These are phyloP conservation scores for Denticeps clupeoides DNA, from an alignment of 2,797 vertebrate species.

Conservation along the genomic window DNA sequence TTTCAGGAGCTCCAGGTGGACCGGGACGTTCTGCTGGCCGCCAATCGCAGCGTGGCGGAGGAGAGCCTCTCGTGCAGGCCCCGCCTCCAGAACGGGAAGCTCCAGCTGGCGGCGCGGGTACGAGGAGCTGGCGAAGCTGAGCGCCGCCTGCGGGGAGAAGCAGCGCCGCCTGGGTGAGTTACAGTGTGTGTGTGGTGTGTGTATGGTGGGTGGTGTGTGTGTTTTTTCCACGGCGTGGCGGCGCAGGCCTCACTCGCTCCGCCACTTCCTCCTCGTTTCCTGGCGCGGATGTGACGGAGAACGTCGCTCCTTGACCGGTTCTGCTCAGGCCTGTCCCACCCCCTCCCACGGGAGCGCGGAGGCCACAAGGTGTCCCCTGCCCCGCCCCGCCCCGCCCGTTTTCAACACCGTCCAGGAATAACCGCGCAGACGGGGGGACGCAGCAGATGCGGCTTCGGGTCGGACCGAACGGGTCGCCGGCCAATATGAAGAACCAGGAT, in stretches of 20 bases:
- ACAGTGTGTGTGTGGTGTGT: neutral
- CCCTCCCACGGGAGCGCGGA: too few relatives aligned
- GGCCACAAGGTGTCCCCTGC: slow-evolving; percentile 29
- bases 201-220: too few relatives aligned
- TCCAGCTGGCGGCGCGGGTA: slow-evolving; percentile 64
- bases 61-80: slow-evolving; percentile 54
- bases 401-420: slow-evolving; percentile 35
- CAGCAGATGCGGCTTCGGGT: too few relatives aligned
- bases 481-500: slow-evolving; percentile 26
- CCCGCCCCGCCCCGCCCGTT: slow-evolving; percentile 16
- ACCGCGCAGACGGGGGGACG: slow-evolving; percentile 20
- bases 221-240: too few relatives aligned
- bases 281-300: too few relatives aligned
- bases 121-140: slow-evolving; percentile 53
- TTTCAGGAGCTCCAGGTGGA: slow-evolving; percentile 65
- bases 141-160: slow-evolving; percentile 57
- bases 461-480: slow-evolving; percentile 29
- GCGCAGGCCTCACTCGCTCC: too few relatives aligned
- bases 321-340: slow-evolving; percentile 14
- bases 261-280: too few relatives aligned
- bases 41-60: slow-evolving; percentile 60
- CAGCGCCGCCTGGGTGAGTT: slow-evolving; percentile 61
- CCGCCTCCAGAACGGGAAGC: slow-evolving; percentile 56
- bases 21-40: slow-evolving; percentile 50
- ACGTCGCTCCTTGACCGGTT: too few relatives aligned